Conservation (phyloP, 1,140 invertebrate species). For the Dendrolimus punctatus region DNA sequence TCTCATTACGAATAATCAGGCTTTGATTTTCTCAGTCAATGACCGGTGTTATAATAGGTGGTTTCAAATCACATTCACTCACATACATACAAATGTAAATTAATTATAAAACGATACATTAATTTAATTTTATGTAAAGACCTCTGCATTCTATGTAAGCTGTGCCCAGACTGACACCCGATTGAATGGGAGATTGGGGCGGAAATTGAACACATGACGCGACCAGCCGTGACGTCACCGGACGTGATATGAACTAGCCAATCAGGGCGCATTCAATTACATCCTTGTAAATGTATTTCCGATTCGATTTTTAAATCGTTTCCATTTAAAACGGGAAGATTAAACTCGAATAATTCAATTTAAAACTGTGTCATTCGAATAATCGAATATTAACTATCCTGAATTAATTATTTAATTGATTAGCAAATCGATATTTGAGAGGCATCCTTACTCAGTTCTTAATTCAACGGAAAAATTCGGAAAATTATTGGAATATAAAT, state of each 20-base stretch:
- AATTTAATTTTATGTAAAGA: neutral
- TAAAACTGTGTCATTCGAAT: too few species aligned
- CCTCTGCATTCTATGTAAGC: slow-evolving; percentile 12
- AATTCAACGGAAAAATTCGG: too few species aligned
- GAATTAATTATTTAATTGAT: too few species aligned
- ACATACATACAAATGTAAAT: neutral
- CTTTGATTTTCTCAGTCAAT: too few species aligned
- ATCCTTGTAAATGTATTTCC: slow-evolving; percentile 10
- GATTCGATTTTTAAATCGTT: neutral
- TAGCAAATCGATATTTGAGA: too few species aligned
- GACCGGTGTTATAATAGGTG: too few species aligned
- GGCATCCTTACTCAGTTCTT: too few species aligned
- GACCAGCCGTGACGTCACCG: slow-evolving; percentile 49
- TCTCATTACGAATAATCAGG: too few species aligned
- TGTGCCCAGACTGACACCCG: slow-evolving; percentile 21
- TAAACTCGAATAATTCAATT: too few species aligned
- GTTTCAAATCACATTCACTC: too few species aligned
- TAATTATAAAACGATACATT: neutral
- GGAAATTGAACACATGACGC: slow-evolving; percentile 58
- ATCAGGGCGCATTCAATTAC: slow-evolving; percentile 58
- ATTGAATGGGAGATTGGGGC: slow-evolving; percentile 50
- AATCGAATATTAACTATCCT: too few species aligned
- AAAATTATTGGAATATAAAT: too few species aligned
- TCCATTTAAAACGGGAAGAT: neutral
- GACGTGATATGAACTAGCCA: slow-evolving; percentile 47